A percentile compares a stretch with the other conserved stretches of the same genome.
These are phyloP conservation scores for Drosophila tropicalis DNA, from an alignment of 1,140 invertebrate species.

Conservation along the genomic window DNA sequence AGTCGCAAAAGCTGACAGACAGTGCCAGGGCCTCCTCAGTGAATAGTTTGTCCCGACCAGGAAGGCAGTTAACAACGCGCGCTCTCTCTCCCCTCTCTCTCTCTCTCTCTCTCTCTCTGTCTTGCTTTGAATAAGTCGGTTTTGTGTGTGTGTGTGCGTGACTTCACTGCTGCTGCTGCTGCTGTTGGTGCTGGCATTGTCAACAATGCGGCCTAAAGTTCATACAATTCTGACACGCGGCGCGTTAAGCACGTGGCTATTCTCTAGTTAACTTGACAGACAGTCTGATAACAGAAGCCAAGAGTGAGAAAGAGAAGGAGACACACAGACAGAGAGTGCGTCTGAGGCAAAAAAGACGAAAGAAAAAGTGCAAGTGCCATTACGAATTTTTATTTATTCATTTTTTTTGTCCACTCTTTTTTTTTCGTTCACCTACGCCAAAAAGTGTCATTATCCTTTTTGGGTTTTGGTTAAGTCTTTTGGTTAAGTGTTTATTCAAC, in stretches of 20 bases:
- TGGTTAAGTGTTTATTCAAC: background rate
- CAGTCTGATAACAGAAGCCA: constrained; percentile 59
- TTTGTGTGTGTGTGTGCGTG: constrained; percentile 41
- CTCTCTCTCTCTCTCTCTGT: constrained; percentile 25
- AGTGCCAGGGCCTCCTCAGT: constrained; percentile 38
- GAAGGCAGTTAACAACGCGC: constrained; percentile 64
- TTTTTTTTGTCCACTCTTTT: background rate
- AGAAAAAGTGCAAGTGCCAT: background rate
- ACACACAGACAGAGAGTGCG: background rate
- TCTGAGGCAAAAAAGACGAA: background rate
- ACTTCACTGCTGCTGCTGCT: constrained; percentile 46
- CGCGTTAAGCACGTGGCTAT: constrained; percentile 75
- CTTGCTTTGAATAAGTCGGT: constrained; percentile 32
- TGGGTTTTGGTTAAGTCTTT: background rate
- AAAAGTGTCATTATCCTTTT: background rate
- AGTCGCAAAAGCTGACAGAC: constrained; percentile 50
- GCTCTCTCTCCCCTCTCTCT: constrained; percentile 16
- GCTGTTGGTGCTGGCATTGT: constrained; percentile 57
- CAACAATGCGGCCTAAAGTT: constrained; percentile 71
- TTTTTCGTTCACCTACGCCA: background rate
- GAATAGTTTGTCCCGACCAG: constrained; percentile 64
- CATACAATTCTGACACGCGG: constrained; percentile 80
- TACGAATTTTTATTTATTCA: background rate
- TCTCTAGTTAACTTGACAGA: constrained; percentile 23
- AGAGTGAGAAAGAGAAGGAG: background rate